These are phyloP conservation scores for Mionectes olivaceus DNA, from an alignment of 2,797 vertebrate genomes.

Conservation along the genomic window DNA sequence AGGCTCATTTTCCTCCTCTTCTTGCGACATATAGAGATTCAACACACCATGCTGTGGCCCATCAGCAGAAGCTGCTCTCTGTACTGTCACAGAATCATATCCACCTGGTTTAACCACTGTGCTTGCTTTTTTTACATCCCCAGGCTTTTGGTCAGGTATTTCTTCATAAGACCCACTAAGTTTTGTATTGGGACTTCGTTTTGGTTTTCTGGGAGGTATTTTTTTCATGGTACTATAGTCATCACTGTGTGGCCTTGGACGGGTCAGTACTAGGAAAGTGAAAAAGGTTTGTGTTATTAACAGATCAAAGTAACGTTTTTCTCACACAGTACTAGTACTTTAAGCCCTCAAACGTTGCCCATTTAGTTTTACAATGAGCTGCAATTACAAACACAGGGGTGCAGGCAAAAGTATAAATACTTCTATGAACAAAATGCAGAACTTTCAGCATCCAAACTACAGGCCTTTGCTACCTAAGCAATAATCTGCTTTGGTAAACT, in stretches of 20 bases:
- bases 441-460: neutral
- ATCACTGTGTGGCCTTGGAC: slow-evolving; percentile 95
- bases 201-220: slow-evolving; percentile 95
- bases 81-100: slow-evolving; percentile 78
- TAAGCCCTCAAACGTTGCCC: neutral
- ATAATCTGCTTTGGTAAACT: neutral
- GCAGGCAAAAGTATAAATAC: neutral
- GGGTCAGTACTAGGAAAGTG: slow-evolving; percentile 79
- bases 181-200: slow-evolving; percentile 94
- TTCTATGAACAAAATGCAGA: neutral
- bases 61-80: slow-evolving; percentile 81
- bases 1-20: slow-evolving; percentile 84
- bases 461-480: neutral
- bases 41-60: slow-evolving; percentile 76
- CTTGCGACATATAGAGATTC: slow-evolving; percentile 79
- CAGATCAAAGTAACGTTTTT: neutral
- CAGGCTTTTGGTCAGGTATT: slow-evolving; percentile 86
- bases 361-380: neutral
- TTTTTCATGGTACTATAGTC: slow-evolving; percentile 97
- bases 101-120: slow-evolving; percentile 72
- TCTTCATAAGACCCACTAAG: slow-evolving; percentile 95
- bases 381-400: neutral
- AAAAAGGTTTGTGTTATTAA: slow-evolving; percentile 30
- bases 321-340: neutral
- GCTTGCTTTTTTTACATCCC: slow-evolving; percentile 81